phyloP scores from a whole-genome alignment of 1,140 invertebrate species.

The Apis laboriosa region DNA sequence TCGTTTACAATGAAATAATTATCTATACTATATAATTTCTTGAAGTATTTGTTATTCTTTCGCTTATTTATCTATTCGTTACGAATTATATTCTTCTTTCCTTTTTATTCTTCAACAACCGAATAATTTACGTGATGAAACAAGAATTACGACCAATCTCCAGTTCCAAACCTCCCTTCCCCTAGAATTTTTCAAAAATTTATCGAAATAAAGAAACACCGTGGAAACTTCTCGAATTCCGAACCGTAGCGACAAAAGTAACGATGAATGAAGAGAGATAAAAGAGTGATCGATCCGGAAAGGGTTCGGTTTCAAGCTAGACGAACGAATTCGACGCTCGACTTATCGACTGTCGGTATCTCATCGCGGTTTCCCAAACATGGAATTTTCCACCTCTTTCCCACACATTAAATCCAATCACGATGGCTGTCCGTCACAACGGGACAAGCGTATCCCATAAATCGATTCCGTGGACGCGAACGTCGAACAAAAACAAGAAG shows the following conservation, averaged over 20 bases:
- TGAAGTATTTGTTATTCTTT: neutral
- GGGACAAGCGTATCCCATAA: slow-evolving; percentile 2
- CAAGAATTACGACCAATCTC: too few relatives aligned
- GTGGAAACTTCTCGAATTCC: neutral
- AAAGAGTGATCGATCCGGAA: neutral
- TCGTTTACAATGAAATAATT: neutral
- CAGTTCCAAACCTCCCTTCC: too few relatives aligned
- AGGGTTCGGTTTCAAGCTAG: neutral
- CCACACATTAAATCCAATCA: neutral
- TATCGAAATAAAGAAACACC: neutral
- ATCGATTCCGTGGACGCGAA: slow-evolving; percentile 12
- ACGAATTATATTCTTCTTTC: too few relatives aligned
- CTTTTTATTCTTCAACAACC: too few relatives aligned
- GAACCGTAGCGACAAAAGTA: neutral
- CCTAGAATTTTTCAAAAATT: neutral
- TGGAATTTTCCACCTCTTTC: neutral
- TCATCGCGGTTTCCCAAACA: neutral
- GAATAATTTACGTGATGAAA: too few relatives aligned
- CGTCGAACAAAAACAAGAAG: too few relatives aligned
- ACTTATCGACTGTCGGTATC: neutral
- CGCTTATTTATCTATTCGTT: neutral
- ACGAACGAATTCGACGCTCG: neutral
- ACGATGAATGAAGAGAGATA: neutral
- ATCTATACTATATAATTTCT: neutral
- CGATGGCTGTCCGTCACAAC: neutral